Conservation (phyloP, 2,888 invertebrate species). For the Tetragonisca angustula region DNA sequence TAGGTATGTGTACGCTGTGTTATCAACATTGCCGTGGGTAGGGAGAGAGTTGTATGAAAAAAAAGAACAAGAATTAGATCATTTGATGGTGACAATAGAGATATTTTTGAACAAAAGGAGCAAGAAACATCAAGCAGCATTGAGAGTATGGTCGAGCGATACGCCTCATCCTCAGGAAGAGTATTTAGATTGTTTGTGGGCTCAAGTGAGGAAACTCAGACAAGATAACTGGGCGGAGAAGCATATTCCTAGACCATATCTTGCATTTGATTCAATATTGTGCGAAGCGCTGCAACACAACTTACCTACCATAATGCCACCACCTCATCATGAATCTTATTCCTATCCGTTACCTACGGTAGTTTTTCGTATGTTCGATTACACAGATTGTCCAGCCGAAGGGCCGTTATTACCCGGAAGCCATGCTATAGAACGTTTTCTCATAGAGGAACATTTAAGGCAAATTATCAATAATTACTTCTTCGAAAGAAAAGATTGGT, state of each 20-base stretch:
- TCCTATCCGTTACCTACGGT: slow-evolving; percentile 97
- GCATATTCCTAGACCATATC: slow-evolving; percentile 97
- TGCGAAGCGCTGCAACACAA: slow-evolving; percentile 99
- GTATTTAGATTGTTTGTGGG: slow-evolving; percentile 98
- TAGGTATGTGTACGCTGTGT: slow-evolving; percentile 90
- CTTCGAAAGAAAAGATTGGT: slow-evolving; percentile 96
- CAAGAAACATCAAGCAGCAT: slow-evolving; percentile 96
- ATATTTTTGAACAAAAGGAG: slow-evolving; percentile 96
- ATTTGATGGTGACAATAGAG: slow-evolving; percentile 95
- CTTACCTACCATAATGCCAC: slow-evolving; percentile 95
- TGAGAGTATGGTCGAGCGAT: slow-evolving; percentile 97
- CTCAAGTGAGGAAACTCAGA: slow-evolving; percentile 94
- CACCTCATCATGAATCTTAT: slow-evolving; percentile 95
- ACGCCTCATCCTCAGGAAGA: slow-evolving; percentile 98
- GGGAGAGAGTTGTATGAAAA: slow-evolving; percentile 98
- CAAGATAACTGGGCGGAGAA: slow-evolving; percentile 99
- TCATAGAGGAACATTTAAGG: slow-evolving; percentile 98
- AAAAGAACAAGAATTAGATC: slow-evolving; percentile 96
- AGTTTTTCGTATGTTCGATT: slow-evolving; percentile 98
- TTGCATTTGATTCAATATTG: slow-evolving; percentile 97
- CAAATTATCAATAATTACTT: slow-evolving; percentile 96
- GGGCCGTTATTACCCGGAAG: slow-evolving; percentile 96
- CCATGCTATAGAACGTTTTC: slow-evolving; percentile 98
- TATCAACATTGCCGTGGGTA: slow-evolving; percentile 98
- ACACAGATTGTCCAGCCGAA: slow-evolving; percentile 97